Evolutionary conservation across 1,140 invertebrate species (phyloP).

Genomic region (Achatina immaculata): DNA sequence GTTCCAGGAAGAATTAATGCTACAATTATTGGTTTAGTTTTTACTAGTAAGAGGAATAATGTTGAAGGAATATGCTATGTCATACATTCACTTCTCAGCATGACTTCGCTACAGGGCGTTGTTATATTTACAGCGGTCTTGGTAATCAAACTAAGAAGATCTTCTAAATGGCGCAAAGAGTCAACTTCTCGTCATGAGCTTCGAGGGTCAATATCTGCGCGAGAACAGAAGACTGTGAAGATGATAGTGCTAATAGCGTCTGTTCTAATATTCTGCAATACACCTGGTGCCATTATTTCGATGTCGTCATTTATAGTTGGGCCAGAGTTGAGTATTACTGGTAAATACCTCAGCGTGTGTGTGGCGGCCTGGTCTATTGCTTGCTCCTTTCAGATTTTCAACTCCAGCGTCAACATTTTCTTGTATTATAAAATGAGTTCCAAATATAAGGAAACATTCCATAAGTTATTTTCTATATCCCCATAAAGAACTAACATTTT

Average conservation of each 20-base stretch:
- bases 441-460: not conserved
- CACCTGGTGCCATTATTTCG: not conserved
- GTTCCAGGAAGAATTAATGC: not conserved
- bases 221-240: not conserved
- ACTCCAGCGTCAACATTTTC: not conserved
- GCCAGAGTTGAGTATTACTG: not conserved
- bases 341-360: slow-evolving; percentile 17
- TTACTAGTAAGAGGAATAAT: not conserved
- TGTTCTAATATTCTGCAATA: not conserved
- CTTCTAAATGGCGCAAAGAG: not conserved
- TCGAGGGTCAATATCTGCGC: not conserved
- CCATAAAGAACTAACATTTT: no score
- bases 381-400: not conserved
- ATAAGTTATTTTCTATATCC: slow-evolving; percentile 1
- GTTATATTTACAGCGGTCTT: not conserved
- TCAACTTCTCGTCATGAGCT: not conserved
- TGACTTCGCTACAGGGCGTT: not conserved
- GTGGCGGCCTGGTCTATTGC: slow-evolving; percentile 3
- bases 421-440: slow-evolving; percentile 4
- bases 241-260: not conserved
- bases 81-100: not conserved
- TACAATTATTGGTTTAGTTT: not conserved
- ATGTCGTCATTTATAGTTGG: not conserved
- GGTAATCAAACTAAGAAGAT: not conserved
- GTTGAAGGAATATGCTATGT: not conserved